Conservation (phyloP, 1,140 invertebrate species). For the Drosophila lacertosa region DNA sequence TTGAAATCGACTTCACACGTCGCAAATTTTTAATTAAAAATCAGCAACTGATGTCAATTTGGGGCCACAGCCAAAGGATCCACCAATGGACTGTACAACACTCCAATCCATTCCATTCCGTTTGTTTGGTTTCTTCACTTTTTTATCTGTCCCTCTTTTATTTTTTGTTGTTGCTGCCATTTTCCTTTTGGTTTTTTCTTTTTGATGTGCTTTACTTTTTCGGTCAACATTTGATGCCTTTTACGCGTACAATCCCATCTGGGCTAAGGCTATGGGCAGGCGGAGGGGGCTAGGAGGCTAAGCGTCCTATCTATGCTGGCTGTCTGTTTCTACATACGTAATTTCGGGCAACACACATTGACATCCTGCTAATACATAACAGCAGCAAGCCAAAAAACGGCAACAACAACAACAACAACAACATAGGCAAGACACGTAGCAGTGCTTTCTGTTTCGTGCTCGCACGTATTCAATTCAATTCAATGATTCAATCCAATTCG, state of each 20-base stretch:
- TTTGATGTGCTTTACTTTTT: constrained; percentile 48
- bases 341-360: constrained; percentile 67
- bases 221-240: constrained; percentile 76
- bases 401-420: constrained; percentile 20
- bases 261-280: neutral
- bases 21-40: constrained; percentile 83
- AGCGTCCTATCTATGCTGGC: constrained; percentile 8
- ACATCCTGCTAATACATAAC: constrained; percentile 73
- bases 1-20: constrained; percentile 82
- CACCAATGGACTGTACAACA: neutral
- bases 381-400: constrained; percentile 25
- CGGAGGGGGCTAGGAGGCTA: neutral
- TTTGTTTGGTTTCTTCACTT: neutral
- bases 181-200: constrained; percentile 3
- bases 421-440: constrained; percentile 46
- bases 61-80: constrained; percentile 25
- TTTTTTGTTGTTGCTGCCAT: constrained; percentile 13
- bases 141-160: neutral
- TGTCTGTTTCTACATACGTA: constrained; percentile 55
- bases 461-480: constrained; percentile 81
- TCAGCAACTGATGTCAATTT: constrained; percentile 81
- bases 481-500: constrained; percentile 76
- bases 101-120: too few relatives aligned
- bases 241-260: constrained; percentile 46
- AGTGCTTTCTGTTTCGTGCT: constrained; percentile 60